These are phyloP conservation scores for Microplitis manilae DNA, from an alignment of 2,888 invertebrate genomes.

Conservation along the genomic window DNA sequence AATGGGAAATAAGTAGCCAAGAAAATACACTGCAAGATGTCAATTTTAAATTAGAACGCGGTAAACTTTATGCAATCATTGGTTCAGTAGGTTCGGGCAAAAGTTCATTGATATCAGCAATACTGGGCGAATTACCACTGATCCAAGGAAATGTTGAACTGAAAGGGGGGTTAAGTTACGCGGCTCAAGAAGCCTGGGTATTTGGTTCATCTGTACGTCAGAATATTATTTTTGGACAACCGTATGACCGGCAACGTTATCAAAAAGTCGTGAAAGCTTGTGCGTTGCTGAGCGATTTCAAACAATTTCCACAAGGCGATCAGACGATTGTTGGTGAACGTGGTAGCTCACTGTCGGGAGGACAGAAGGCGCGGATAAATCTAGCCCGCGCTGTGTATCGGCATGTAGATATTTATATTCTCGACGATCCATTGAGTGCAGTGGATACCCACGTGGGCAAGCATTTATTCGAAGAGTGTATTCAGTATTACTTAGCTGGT, in stretches of 20 bases:
- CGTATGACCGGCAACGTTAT: constrained; percentile 77
- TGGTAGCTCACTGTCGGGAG: constrained; percentile 81
- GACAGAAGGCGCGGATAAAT: constrained; percentile 82
- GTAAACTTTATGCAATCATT: constrained; percentile 80
- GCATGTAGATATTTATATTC: constrained; percentile 79
- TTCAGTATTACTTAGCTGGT: constrained; percentile 77
- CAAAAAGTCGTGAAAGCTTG: constrained; percentile 69
- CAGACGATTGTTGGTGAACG: constrained; percentile 81
- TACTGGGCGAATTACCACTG: constrained; percentile 82
- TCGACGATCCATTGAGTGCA: constrained; percentile 84
- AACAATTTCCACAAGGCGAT: constrained; percentile 80
- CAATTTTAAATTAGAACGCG: constrained; percentile 74
- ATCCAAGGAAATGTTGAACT: constrained; percentile 76
- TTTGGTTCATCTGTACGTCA: constrained; percentile 84
- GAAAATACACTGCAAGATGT: constrained; percentile 74
- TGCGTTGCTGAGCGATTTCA: constrained; percentile 71
- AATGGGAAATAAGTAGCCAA: constrained; percentile 74
- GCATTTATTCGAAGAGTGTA: constrained; percentile 83
- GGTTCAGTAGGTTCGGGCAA: constrained; percentile 86
- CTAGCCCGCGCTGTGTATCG: constrained; percentile 76
- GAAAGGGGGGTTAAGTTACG: constrained; percentile 80
- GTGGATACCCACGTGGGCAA: constrained; percentile 84
- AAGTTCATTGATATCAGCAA: constrained; percentile 79
- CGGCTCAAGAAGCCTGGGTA: constrained; percentile 90
- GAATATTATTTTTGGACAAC: constrained; percentile 88